A percentile compares a stretch with the other conserved stretches of the same genome.
Evolutionary conservation across 2,113 vertebrate genomes (phyloP).

Genomic region (Phalacrocorax carbo): DNA sequence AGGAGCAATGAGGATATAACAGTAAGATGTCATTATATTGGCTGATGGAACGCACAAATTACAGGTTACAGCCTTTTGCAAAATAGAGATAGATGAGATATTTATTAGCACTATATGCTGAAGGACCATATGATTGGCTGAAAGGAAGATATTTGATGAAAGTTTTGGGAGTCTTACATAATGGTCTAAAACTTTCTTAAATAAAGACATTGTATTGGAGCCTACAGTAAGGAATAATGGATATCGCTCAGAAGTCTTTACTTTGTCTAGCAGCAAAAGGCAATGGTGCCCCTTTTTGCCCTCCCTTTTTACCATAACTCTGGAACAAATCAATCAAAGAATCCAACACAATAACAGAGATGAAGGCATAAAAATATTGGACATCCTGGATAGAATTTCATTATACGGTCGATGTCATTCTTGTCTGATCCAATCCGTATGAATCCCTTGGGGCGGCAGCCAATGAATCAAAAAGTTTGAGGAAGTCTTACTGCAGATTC

Average conservation of each 20-base stretch:
- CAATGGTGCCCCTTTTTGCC: slow-evolving; percentile 51
- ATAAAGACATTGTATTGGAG: slow-evolving; percentile 54
- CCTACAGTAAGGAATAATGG: slow-evolving; percentile 55
- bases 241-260: slow-evolving; percentile 36
- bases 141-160: slow-evolving; percentile 13
- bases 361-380: slow-evolving; percentile 55
- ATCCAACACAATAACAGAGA: slow-evolving; percentile 54
- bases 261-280: slow-evolving; percentile 56
- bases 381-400: slow-evolving; percentile 24
- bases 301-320: slow-evolving; percentile 59
- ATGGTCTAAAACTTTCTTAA: slow-evolving; percentile 51
- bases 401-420: slow-evolving; percentile 54
- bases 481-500: background rate
- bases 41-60: background rate
- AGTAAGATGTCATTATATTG: background rate
- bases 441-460: slow-evolving; percentile 46
- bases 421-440: slow-evolving; percentile 51
- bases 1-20: background rate
- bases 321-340: slow-evolving; percentile 58
- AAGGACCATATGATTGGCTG: background rate
- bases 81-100: background rate
- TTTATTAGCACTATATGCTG: slow-evolving; percentile 1
- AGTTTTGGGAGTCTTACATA: slow-evolving; percentile 44
- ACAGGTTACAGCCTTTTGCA: background rate
- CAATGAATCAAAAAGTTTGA: slow-evolving; percentile 59